These are phyloP conservation scores for Meloidogyne hapla DNA, from an alignment of 1,140 invertebrate genomes.

Conservation along the genomic window DNA sequence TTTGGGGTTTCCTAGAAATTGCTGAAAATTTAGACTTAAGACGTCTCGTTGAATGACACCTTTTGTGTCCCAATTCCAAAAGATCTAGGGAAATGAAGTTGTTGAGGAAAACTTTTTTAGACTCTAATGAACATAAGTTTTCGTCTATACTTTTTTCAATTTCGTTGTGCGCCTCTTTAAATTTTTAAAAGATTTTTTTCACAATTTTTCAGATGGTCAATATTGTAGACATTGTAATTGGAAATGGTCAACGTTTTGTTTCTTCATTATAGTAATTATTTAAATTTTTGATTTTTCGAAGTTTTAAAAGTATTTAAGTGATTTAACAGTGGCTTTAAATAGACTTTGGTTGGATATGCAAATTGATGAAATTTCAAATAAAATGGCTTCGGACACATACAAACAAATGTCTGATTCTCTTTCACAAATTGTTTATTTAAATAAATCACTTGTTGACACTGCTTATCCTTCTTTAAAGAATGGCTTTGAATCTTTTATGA, in stretches of 20 bases:
- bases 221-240: conserved; percentile 37
- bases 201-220: conserved; percentile 35
- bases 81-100: too few relatives aligned
- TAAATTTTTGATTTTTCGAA: not conserved
- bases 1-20: too few relatives aligned
- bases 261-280: conserved; percentile 46
- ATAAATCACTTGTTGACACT: conserved; percentile 54
- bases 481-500: conserved; percentile 20
- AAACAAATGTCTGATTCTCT: conserved; percentile 53
- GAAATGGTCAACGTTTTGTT: conserved; percentile 47
- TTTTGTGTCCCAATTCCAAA: too few relatives aligned
- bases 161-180: too few relatives aligned
- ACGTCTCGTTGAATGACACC: too few relatives aligned
- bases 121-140: too few relatives aligned
- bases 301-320: conserved; percentile 40
- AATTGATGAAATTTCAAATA: conserved; percentile 32
- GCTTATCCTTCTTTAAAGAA: conserved; percentile 45
- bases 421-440: conserved; percentile 53
- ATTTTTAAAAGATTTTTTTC: too few relatives aligned
- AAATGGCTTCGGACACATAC: conserved; percentile 40
- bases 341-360: conserved; percentile 48
- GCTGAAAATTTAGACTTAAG: too few relatives aligned
- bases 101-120: too few relatives aligned
- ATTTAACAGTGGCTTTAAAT: conserved; percentile 49
- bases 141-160: too few relatives aligned